A percentile compares a stretch with the other conserved stretches of the same genome.
These are phyloP conservation scores for Crax fasciolata DNA, from an alignment of 2,797 vertebrate genomes.

Conservation along the genomic window DNA sequence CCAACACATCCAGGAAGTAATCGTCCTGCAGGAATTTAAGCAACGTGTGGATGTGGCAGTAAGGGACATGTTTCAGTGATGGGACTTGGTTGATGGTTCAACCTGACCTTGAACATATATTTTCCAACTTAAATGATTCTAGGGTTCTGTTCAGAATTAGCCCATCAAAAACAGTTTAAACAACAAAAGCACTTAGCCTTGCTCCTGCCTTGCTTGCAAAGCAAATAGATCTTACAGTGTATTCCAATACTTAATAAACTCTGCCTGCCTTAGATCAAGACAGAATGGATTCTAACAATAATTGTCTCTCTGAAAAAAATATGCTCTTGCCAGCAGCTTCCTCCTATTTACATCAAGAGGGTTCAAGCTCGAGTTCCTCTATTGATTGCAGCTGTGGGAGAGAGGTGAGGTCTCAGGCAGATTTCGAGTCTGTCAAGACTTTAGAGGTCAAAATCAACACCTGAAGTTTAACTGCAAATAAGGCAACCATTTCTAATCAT, in stretches of 20 bases:
- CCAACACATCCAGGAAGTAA: neutral
- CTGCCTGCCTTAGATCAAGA: neutral
- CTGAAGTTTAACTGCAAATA: neutral
- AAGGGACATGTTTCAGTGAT: neutral
- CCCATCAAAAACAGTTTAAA: neutral
- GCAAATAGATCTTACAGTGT: accelerated
- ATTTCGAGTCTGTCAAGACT: neutral
- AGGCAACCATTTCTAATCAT: neutral
- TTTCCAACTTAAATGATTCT: neutral
- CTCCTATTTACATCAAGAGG: neutral
- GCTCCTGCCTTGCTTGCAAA: neutral
- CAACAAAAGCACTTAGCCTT: neutral
- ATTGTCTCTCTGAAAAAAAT: neutral
- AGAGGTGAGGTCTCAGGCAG: neutral
- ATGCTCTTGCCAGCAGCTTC: neutral
- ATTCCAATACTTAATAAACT: neutral
- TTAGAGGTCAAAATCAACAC: neutral
- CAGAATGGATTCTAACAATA: neutral
- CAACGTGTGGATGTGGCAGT: neutral
- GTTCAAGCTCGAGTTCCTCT: neutral
- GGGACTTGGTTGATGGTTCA: neutral
- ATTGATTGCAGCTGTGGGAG: neutral
- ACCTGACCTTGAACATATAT: neutral
- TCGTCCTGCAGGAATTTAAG: neutral
- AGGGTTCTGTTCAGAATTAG: neutral